A percentile compares a stretch with the other conserved stretches of the same genome.
Evolutionary conservation across 37 sponge, comb jelly and placozoan genomes (phyloP).

Genomic region (Cladorhizidae sp.): DNA sequence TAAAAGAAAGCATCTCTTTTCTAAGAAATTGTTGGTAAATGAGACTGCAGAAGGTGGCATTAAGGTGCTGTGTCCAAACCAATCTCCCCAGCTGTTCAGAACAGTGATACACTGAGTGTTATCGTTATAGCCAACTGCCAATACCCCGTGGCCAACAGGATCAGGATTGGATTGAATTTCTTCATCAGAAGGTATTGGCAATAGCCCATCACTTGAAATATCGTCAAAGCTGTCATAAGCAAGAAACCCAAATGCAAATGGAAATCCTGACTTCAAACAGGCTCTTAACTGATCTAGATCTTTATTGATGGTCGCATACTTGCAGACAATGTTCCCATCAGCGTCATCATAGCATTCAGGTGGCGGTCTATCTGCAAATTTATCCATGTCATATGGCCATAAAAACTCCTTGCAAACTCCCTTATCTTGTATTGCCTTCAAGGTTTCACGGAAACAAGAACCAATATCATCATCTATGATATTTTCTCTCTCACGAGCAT

Average conservation of each 20-base stretch:
- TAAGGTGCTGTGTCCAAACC: too few relatives aligned
- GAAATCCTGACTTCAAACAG: slow-evolving; percentile 7
- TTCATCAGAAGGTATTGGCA: slow-evolving; percentile 4
- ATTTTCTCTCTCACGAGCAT: background rate
- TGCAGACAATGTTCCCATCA: slow-evolving; percentile 12
- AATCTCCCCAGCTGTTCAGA: too few relatives aligned
- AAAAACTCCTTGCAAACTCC: slow-evolving; percentile 22
- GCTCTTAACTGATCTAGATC: slow-evolving; percentile 2
- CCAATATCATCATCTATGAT: background rate
- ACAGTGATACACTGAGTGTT: too few relatives aligned
- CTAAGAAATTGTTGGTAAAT: too few relatives aligned
- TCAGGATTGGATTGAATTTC: background rate
- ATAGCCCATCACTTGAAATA: too few relatives aligned
- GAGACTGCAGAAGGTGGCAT: too few relatives aligned
- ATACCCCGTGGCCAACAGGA: background rate
- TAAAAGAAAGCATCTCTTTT: too few relatives aligned
- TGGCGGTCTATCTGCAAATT: background rate
- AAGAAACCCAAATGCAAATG: too few relatives aligned
- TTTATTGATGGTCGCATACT: background rate
- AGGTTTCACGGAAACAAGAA: slow-evolving; percentile 11
- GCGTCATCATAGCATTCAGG: slow-evolving; percentile 5
- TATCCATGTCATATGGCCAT: background rate
- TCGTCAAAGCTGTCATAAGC: too few relatives aligned
- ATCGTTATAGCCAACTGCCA: slow-evolving; percentile 25
- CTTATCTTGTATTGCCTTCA: slow-evolving; percentile 5